Percentiles rank a stretch among this genome's conserved stretches.
Evolutionary conservation across 2,797 vertebrate genomes (phyloP).

Genomic region (Anableps anableps): DNA sequence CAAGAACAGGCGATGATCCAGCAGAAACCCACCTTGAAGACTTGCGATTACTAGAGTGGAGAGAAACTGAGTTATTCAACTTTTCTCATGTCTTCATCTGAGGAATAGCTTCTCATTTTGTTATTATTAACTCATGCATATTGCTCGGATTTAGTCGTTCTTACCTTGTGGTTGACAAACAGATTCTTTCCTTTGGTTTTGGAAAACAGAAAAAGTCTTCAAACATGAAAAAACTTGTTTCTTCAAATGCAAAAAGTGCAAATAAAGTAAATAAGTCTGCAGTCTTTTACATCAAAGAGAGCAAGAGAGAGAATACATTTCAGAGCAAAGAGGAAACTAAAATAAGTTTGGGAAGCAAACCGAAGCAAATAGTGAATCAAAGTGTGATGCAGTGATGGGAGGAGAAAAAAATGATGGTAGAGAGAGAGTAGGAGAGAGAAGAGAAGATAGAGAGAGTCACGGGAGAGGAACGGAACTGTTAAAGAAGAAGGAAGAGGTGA

Average conservation of each 20-base stretch:
- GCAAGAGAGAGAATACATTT: slow-evolving; percentile 12
- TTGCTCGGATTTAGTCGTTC: slow-evolving; percentile 35
- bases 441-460: slow-evolving; percentile 9
- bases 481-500: slow-evolving; percentile 47
- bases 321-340: slow-evolving; percentile 45
- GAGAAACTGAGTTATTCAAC: background rate
- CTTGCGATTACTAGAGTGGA: background rate
- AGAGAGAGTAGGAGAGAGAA: background rate
- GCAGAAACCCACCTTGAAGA: slow-evolving; percentile 38
- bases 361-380: slow-evolving; percentile 18
- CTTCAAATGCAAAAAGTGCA: slow-evolving; percentile 18
- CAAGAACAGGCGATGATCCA: slow-evolving; percentile 38
- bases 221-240: slow-evolving; percentile 7
- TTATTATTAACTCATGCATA: slow-evolving; percentile 51
- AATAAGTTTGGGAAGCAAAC: slow-evolving; percentile 37
- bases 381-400: slow-evolving; percentile 30
- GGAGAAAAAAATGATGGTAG: background rate
- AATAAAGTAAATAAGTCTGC: slow-evolving; percentile 13
- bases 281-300: slow-evolving; percentile 36
- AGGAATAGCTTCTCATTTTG: background rate
- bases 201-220: slow-evolving; percentile 17
- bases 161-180: slow-evolving; percentile 63
- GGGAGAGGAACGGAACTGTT: slow-evolving; percentile 17
- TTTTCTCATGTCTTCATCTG: slow-evolving; percentile 7
- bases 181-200: slow-evolving; percentile 25